Base-by-base conservation (phyloP, 2,888 invertebrate genomes). In the Lydus trimaculatus region DNA sequence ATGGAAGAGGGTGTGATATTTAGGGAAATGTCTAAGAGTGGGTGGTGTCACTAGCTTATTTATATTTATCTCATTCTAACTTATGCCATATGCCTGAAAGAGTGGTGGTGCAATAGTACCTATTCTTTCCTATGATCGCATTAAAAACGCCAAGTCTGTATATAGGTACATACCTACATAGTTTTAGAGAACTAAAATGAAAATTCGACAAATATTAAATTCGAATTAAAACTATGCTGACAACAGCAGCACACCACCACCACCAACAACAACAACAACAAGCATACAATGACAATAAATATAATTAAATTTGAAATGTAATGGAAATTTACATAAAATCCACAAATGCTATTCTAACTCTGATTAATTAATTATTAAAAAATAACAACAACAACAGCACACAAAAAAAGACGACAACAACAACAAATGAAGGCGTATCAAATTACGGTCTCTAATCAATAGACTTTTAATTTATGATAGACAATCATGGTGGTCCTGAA, bases 191-290 rank as follows among this genome's bases (percentile, higher is more conserved):
- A 23, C 9, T 23, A 23, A 13, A 11, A 52, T 52, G 52, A 13
- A 23, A 52, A 52, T 52, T 52, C 23, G 48, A 52, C 48, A 52
- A 52, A 52, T 52, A 52, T 23, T 23, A 23, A 23, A 52, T 52
- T 52, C 9, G 11, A 52, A 52, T 52, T 52, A 52, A 52, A 52
- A 23, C 5, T 13, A 52, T 13, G 20, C 43, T 13, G 15, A 52
- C 20, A 23, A 20, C 23, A 23, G 11, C 23, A 23, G n/a, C n/a
- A n/a, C n/a, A n/a, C n/a, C n/a, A n/a, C n/a, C n/a, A n/a, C n/a
- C n/a, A n/a, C 43, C 17, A 43, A 52, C 23, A 25, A 23, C 23
- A 23, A 25, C 25, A 33, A 33, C 9, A 11, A 36, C 9, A 36
- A 36, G 1, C 33, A 33, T 7, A 7, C n/a, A 39, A 15, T 39